Conservation (phyloP, 2,888 invertebrate species). For the Arge pagana region DNA sequence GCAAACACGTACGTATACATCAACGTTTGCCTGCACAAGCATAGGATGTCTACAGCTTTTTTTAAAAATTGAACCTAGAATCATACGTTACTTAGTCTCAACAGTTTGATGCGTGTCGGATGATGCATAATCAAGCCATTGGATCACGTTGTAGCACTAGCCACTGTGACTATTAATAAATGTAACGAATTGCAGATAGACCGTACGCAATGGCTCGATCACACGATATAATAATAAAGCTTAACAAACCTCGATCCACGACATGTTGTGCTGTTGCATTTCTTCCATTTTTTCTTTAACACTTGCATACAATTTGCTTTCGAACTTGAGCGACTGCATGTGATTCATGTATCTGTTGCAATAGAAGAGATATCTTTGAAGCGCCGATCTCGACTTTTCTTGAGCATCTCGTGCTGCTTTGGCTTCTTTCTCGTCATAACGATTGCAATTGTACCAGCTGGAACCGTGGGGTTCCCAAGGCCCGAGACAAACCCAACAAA, state of each 20-base stretch:
- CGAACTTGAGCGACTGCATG: slow-evolving; percentile 97
- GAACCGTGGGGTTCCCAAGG: slow-evolving; percentile 99
- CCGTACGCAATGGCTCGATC: background rate
- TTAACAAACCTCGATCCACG: slow-evolving; percentile 89
- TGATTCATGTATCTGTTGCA: slow-evolving; percentile 99
- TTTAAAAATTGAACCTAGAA: slow-evolving; percentile 92
- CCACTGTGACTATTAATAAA: background rate
- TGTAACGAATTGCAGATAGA: slow-evolving; percentile 8
- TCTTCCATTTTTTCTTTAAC: slow-evolving; percentile 99
- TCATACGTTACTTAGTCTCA: no score
- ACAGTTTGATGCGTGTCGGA: no score
- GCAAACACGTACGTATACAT: slow-evolving; percentile 99
- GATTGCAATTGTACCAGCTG: slow-evolving; percentile 98
- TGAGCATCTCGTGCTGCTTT: slow-evolving; percentile 96
- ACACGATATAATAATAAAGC: slow-evolving; percentile 3
- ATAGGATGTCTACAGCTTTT: slow-evolving; percentile 95
- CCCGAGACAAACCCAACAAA: slow-evolving; percentile 99
- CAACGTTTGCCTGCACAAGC: slow-evolving; percentile 94
- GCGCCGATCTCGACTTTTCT: slow-evolving; percentile 88
- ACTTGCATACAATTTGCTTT: slow-evolving; percentile 93
- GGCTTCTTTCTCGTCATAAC: slow-evolving; percentile 96
- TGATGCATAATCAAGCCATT: no score
- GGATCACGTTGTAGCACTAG: background rate
- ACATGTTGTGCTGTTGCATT: slow-evolving; percentile 99
- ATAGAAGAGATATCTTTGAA: slow-evolving; percentile 97